Conservation (phyloP, 37 sponge, comb jelly and placozoan genomes). For the Haliclona indistincta region DNA sequence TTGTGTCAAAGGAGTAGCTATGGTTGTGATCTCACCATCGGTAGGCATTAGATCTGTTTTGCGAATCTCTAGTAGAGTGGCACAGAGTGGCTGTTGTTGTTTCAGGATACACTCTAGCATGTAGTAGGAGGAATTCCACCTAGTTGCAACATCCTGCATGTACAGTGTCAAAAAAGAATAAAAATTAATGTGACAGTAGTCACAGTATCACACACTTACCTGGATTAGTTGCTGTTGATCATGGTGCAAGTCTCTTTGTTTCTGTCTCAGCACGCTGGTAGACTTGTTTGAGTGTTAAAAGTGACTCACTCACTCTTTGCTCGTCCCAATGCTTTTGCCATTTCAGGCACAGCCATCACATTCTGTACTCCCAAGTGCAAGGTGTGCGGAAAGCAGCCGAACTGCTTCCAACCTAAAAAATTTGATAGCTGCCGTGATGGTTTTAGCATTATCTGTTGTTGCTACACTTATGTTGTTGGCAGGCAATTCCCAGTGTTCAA, state of each 20-base stretch:
- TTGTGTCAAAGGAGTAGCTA: no score
- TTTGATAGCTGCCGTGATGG: no score
- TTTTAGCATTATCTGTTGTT: constrained; percentile 1
- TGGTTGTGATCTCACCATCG: no score
- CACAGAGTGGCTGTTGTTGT: not conserved
- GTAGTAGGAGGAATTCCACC: not conserved
- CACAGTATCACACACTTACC: no score
- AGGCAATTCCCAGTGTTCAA: not conserved
- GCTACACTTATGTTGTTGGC: not conserved
- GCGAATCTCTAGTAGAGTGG: not conserved
- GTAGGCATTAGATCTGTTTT: not conserved
- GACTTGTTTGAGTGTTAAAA: not conserved
- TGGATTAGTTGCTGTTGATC: not conserved
- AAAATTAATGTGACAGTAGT: no score
- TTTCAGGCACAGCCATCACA: no score
- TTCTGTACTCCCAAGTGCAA: no score
- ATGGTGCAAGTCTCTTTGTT: not conserved
- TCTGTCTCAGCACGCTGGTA: not conserved
- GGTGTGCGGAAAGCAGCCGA: no score
- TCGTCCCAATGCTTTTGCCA: no score
- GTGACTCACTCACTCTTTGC: no score
- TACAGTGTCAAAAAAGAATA: no score
- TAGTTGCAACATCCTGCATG: not conserved
- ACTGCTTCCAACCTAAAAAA: no score
- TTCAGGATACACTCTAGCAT: not conserved